Percentiles rank a stretch among this genome's conserved stretches.
phyloP scores from a whole-genome alignment of 2,113 vertebrate species.

The Ginglymostoma cirratum region DNA sequence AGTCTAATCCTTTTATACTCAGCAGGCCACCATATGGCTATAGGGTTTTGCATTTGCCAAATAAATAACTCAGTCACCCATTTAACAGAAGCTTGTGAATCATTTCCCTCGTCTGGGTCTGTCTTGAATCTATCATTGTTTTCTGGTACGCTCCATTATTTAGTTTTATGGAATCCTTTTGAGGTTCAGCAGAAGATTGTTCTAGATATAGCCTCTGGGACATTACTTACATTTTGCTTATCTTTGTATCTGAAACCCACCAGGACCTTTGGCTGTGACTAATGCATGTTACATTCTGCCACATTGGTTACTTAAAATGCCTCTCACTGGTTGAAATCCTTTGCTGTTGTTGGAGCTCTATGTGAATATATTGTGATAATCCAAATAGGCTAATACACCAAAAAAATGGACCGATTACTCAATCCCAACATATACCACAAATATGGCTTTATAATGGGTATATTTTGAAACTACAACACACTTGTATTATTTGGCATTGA shows the following conservation, averaged over 20 bases:
- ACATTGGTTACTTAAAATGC: background rate
- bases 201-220: background rate
- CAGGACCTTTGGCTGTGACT: constrained; percentile 24
- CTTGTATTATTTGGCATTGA: background rate
- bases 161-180: background rate
- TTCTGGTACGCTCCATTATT: background rate
- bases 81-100: background rate
- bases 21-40: no score
- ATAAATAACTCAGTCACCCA: background rate
- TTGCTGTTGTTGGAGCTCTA: background rate
- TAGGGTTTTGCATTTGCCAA: no score
- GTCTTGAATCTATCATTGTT: background rate
- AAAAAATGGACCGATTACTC: background rate
- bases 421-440: constrained; percentile 14
- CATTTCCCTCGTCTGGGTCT: background rate
- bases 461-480: background rate
- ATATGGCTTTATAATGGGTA: background rate
- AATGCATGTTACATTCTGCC: background rate
- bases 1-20: no score
- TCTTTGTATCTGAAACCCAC: constrained; percentile 22
- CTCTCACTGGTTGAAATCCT: background rate
- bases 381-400: background rate
- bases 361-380: background rate
- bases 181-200: background rate
- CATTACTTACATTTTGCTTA: constrained; percentile 8